Percentiles rank a stretch among this genome's conserved stretches.
These are phyloP conservation scores for Hydractinia echinata DNA, from an alignment of 30 jellyfish, hydroid and myxozoan genomes.

Conservation along the genomic window DNA sequence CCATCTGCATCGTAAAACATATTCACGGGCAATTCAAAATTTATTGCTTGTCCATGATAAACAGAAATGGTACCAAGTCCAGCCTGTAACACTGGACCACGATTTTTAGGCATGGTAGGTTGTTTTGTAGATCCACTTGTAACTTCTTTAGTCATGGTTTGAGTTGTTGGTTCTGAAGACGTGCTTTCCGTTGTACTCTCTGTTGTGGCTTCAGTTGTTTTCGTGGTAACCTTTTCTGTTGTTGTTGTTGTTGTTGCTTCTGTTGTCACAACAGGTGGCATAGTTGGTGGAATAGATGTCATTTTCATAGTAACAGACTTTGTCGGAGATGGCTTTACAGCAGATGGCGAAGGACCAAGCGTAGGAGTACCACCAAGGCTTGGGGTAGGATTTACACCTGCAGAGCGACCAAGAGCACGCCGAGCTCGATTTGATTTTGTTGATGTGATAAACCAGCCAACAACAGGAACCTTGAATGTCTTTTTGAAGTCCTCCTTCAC, in stretches of 20 bases:
- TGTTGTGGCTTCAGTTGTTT: conserved; percentile 16
- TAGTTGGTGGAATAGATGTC: conserved; percentile 30
- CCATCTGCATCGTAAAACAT: conserved; percentile 72
- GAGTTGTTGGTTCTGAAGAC: background rate
- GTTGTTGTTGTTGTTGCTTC: conserved; percentile 29
- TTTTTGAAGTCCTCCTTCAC: conserved; percentile 47
- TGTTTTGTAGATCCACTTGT: conserved; percentile 11
- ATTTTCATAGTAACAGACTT: conserved; percentile 35
- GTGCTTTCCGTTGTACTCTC: conserved; percentile 36
- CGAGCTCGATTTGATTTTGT: conserved; percentile 40
- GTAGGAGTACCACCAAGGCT: conserved; percentile 64
- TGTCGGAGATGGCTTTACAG: conserved; percentile 54
- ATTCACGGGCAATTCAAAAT: conserved; percentile 40
- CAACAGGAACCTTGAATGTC: conserved; percentile 47
- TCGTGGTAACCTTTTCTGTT: conserved; percentile 26
- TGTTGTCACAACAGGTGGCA: conserved; percentile 38
- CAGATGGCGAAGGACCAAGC: conserved; percentile 34
- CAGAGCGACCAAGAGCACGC: conserved; percentile 44
- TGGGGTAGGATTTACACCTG: conserved; percentile 29
- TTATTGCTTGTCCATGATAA: conserved; percentile 42
- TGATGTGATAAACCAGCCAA: conserved; percentile 81
- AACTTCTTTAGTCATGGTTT: conserved; percentile 26
- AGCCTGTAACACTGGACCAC: conserved; percentile 49
- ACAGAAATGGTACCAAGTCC: conserved; percentile 43
- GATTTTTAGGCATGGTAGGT: conserved; percentile 28